Base-by-base conservation (phyloP, 2,888 invertebrate genomes). In the Oasisia sp. region DNA sequence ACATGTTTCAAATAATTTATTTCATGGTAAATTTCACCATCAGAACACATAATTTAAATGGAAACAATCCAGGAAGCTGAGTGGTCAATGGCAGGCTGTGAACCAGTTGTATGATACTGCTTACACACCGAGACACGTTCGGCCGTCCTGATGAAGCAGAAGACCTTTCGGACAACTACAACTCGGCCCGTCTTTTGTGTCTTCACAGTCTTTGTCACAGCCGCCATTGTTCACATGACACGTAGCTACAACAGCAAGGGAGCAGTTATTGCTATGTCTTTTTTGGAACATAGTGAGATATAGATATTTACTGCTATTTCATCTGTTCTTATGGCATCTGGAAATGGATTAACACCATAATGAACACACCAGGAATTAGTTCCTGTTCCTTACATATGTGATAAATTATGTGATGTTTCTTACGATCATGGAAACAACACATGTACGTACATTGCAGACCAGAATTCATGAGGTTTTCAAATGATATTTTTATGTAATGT, bases 181-280 rank as follows among this genome's bases (percentile, higher is more conserved):
- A 14, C 93, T 93, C 0, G 96, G 95, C 8, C 96, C 96, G 14
- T 94, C 93, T 5, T 93, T 92, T 0, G 95, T 95, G 94, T 96
- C 95, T 32, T 94, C 94, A 93, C 96, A 96, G 90, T 95, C 94
- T 93, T 94, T 94, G 92, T 96, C 95, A 94, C 96, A 96, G 0
- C 96, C 96, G 7, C 96, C 96, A 94, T 96, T 96, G 92, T 95
- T 95, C 27, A 96, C 95, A 44, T 94, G 94, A 94, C 96, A 96
- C 3, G 96, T 95, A 0, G 96, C 96, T 96, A 94, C 27, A 94
- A 93, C 90, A 58, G 5, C 0, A 74, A 74, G 74, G 74, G n/a
- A 74, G 74, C 74, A 74, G n/a, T n/a, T 27, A 74, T 74, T 74
- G 74, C 74, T 27, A 7, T 58, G 27, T 4, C n/a, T n/a, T 5